phyloP scores from a whole-genome alignment of 64 coral and sea anemone genomes.

The Acropora yongei region DNA sequence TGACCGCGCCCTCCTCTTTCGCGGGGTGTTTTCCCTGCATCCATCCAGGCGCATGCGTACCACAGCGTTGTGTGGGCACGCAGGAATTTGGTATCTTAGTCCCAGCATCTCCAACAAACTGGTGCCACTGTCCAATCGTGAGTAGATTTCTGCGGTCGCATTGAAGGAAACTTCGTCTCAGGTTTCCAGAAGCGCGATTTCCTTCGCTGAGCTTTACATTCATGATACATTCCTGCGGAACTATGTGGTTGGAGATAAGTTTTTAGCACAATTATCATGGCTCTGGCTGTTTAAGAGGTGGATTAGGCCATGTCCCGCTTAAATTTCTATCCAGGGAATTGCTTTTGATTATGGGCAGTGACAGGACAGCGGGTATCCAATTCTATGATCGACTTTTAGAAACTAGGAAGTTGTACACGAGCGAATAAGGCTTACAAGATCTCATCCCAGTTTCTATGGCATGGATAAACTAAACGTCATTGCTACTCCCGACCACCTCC shows the following conservation, averaged over 20 bases:
- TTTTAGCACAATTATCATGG: no score
- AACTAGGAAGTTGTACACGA: no score
- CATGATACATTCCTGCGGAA: constrained; percentile 20
- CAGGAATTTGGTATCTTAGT: constrained; percentile 67
- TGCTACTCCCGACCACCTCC: no score
- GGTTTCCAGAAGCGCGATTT: constrained; percentile 21
- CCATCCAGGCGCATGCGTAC: constrained; percentile 63
- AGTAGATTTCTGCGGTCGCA: constrained; percentile 6
- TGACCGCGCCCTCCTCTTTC: constrained; percentile 21
- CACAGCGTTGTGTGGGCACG: constrained; percentile 51
- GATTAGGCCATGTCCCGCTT: no score
- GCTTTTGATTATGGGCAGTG: no score
- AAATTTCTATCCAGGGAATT: no score
- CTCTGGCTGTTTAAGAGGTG: no score
- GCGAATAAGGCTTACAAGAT: no score
- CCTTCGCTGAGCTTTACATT: constrained; percentile 20
- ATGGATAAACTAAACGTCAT: no score
- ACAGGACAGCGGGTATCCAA: no score
- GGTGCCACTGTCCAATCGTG: constrained; percentile 55
- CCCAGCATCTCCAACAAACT: constrained; percentile 31
- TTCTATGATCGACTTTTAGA: no score
- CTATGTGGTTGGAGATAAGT: neutral
- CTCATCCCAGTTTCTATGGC: no score
- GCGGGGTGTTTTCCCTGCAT: constrained; percentile 47
- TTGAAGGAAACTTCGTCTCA: neutral